Conservation (phyloP, 2,113 vertebrate genomes). For the Plecotus auritus region DNA sequence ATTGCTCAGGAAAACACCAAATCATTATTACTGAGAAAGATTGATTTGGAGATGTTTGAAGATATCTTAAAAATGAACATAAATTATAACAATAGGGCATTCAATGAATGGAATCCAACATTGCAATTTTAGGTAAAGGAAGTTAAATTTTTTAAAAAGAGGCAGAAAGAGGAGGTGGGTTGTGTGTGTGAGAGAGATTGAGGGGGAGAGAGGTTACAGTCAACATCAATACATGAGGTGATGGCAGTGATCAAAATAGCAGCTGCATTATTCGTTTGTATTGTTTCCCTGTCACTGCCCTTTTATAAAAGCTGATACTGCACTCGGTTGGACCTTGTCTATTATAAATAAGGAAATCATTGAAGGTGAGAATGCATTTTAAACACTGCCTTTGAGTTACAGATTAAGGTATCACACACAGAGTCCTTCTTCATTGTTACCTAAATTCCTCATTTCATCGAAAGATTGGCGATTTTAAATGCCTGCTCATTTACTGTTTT, state of each 20-base stretch:
- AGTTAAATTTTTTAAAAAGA: neutral
- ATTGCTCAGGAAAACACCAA: slow-evolving; percentile 56
- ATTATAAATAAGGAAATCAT: neutral
- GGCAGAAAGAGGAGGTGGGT: neutral
- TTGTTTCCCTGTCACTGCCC: neutral
- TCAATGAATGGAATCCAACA: slow-evolving; percentile 9
- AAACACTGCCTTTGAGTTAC: neutral
- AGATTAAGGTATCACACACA: neutral
- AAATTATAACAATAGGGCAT: neutral
- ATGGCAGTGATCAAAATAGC: neutral
- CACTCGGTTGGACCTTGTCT: neutral
- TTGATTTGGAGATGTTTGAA: slow-evolving; percentile 27
- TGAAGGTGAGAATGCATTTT: neutral
- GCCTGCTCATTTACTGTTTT: neutral
- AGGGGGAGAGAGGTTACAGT: neutral
- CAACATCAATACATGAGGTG: neutral
- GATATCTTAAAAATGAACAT: slow-evolving; percentile 37
- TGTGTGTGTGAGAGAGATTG: neutral
- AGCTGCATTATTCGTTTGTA: neutral
- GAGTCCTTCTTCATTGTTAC: neutral
- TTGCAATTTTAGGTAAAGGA: neutral
- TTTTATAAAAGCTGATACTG: neutral
- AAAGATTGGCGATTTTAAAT: neutral
- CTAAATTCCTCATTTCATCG: neutral
- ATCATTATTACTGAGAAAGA: slow-evolving; percentile 50